Evolutionary conservation across 2,113 vertebrate species (phyloP).

Genomic region (Tragelaphus scriptus): DNA sequence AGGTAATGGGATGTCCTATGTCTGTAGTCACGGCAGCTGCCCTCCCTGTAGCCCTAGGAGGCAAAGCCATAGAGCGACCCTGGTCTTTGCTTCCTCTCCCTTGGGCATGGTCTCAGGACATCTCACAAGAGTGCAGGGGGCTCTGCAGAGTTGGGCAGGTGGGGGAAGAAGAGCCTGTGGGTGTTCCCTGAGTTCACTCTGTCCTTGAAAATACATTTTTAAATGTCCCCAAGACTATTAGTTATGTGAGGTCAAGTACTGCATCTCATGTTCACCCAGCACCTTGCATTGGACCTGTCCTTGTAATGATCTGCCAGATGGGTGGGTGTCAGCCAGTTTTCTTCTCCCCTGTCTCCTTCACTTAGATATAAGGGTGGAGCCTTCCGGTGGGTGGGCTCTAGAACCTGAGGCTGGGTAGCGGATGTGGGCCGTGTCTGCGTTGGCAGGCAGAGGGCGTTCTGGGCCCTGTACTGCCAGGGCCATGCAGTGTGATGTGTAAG

Average conservation of each 20-base stretch:
- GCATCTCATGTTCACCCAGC: not conserved
- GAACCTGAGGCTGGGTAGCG: not conserved
- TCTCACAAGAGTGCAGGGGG: not conserved
- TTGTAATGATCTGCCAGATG: not conserved
- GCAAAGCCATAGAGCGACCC: not conserved
- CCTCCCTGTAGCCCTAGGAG: not conserved
- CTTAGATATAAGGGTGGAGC: not conserved
- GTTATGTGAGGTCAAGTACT: not conserved
- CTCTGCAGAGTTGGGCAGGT: not conserved
- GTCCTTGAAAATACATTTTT: not conserved
- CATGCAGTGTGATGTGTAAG: too few species aligned
- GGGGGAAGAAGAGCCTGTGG: not conserved
- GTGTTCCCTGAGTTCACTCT: not conserved
- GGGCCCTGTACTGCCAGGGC: not conserved
- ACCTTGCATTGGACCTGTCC: not conserved
- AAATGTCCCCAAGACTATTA: not conserved
- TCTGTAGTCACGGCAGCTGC: not conserved
- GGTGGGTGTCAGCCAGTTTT: not conserved
- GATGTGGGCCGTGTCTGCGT: not conserved
- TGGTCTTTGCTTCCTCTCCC: not conserved
- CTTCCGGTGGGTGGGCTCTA: not conserved
- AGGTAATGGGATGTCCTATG: not conserved
- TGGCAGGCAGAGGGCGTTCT: not conserved
- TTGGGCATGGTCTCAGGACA: rapidly evolving
- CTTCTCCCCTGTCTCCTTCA: not conserved